These are phyloP conservation scores for Steinernema hermaphroditum DNA, from an alignment of 2,888 invertebrate species.

Conservation along the genomic window DNA sequence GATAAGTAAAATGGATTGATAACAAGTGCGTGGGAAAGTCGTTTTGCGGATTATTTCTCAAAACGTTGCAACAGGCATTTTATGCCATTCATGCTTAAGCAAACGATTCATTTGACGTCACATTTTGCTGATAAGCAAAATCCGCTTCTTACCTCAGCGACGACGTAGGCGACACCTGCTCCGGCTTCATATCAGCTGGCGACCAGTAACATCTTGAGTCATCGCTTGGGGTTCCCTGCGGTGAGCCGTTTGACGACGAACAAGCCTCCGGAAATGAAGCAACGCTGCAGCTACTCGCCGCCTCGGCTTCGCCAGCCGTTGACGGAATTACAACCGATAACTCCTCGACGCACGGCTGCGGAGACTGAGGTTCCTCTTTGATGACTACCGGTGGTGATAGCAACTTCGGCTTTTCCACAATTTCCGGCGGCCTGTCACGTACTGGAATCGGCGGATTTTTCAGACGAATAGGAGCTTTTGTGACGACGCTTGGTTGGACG, in stretches of 20 bases:
- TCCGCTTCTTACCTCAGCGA: not conserved
- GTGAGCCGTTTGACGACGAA: conserved; percentile 16
- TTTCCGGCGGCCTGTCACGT: not conserved
- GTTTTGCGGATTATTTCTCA: too few relatives aligned
- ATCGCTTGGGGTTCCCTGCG: not conserved
- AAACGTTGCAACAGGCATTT: too few relatives aligned
- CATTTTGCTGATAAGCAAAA: too few relatives aligned
- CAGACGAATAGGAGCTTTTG: conserved; percentile 13
- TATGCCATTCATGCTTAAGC: too few relatives aligned
- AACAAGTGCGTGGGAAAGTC: too few relatives aligned
- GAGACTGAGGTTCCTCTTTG: not conserved
- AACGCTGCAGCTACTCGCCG: not conserved
- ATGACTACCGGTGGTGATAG: not conserved
- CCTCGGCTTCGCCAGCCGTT: not conserved
- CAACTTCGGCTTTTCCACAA: not conserved
- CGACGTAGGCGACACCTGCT: conserved; percentile 16
- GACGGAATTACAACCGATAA: conserved; percentile 12
- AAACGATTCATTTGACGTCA: too few relatives aligned
- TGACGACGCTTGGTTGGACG: not conserved
- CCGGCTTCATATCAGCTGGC: conserved; percentile 1
- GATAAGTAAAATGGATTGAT: too few relatives aligned
- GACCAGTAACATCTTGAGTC: conserved; percentile 14
- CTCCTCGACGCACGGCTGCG: not conserved
- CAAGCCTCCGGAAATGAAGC: conserved; percentile 16
- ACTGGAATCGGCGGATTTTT: conserved; percentile 22